Base-by-base conservation (phyloP, 92 coral and sea anemone species). In the Zoanthus gigantus region DNA sequence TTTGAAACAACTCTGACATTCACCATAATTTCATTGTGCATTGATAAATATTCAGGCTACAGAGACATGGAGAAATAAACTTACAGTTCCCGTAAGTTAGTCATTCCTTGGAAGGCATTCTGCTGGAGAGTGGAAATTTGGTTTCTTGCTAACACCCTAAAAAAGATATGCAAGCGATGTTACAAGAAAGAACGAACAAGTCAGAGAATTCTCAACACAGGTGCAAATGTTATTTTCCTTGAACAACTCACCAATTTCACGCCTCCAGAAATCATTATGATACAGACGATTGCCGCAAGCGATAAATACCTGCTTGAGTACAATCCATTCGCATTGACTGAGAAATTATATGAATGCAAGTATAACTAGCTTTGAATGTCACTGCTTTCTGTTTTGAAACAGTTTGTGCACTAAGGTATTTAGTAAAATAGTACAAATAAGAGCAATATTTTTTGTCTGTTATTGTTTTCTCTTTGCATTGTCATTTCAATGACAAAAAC, bases 81-180 rank as follows among this genome's bases (percentile, higher is more conserved):
- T 91, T 86, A 91, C 93, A 91, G 88, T 87, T n/a, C 71, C 28
- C 56, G 18, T 32, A 91, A 57, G 34, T 87, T 82, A 71, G 84
- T 13, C 88, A 91, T 74, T 68, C 91, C 93, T 16, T 87, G 91
- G 61, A 91, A 91, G n/a, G 88, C 93, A 67, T 87, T 88, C 67
- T 76, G 88, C 17, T 85, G 91, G 85, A 91, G 58, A 66, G 73
- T 76, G 45, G 91, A 74, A 58, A 91, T 71, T 46, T 60, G 47
- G 28, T 89, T 91, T 14, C 86, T 48, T 42, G 28, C 13, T 42
- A 91, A 52, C 8, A 60, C 32, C 46, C 93, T 91, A 53, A 11
- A 52, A 47, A 53, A 37, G 42, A 50, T 50, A 50, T 50, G 0
- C 10, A 50, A 50, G 9, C 18, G 0, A 17, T 34, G 28, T 30